Evolutionary conservation across 1,140 invertebrate species (phyloP).

Genomic region (Solenopsis invicta): DNA sequence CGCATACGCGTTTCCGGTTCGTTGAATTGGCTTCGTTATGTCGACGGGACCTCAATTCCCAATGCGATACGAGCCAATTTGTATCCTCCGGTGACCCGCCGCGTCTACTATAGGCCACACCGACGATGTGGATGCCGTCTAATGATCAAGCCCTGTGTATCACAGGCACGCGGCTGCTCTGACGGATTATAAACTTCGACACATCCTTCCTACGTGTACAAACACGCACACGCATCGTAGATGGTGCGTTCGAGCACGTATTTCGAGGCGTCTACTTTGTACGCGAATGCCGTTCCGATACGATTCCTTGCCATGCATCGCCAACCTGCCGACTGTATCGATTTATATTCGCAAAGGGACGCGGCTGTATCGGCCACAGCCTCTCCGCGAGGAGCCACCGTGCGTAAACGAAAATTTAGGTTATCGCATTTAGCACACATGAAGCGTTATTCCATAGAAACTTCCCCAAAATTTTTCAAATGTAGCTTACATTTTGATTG

Average conservation of each 20-base stretch:
- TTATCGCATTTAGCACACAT: background rate
- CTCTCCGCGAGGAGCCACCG: background rate
- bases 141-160: conserved; percentile 70
- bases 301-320: conserved; percentile 8
- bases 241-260: background rate
- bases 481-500: too few species aligned
- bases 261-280: background rate
- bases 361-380: background rate
- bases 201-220: conserved; percentile 5
- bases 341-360: conserved; percentile 36
- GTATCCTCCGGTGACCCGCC: conserved; percentile 63
- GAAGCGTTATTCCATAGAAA: too few species aligned
- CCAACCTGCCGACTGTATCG: background rate
- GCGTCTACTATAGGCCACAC: background rate
- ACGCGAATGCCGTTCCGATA: conserved; percentile 21
- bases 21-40: conserved; percentile 77
- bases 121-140: conserved; percentile 52
- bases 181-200: conserved; percentile 63
- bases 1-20: conserved; percentile 19
- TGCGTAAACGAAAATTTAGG: conserved; percentile 20
- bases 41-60: conserved; percentile 71
- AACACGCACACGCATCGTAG: background rate
- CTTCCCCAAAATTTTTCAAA: too few species aligned
- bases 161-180: conserved; percentile 3
- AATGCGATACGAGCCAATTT: conserved; percentile 75